Percentiles rank a stretch among this genome's conserved stretches.
phyloP scores from a whole-genome alignment of 2,113 vertebrate genomes.

The Thymallus thymallus region DNA sequence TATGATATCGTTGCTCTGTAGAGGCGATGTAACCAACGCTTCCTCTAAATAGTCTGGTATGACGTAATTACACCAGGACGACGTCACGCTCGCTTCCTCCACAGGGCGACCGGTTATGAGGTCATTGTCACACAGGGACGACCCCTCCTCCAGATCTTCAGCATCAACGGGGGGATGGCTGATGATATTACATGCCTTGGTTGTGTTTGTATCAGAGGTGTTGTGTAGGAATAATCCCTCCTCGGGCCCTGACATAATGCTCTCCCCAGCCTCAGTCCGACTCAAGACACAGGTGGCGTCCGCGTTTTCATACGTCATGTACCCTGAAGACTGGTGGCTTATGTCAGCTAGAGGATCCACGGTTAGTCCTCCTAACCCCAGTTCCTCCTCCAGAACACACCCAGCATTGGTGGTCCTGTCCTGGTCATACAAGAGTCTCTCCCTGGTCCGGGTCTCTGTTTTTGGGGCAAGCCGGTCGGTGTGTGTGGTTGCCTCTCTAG shows the following conservation, averaged over 20 bases:
- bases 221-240: slow-evolving; percentile 47
- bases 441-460: not conserved
- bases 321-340: slow-evolving; percentile 59
- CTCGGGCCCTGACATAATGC: not conserved
- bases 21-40: not conserved
- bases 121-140: slow-evolving; percentile 6
- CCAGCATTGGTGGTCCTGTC: slow-evolving; percentile 28
- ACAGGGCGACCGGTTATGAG: not conserved
- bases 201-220: slow-evolving; percentile 34
- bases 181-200: slow-evolving; percentile 63
- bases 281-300: slow-evolving; percentile 30
- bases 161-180: slow-evolving; percentile 65
- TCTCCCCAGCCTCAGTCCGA: slow-evolving; percentile 8
- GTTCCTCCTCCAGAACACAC: slow-evolving; percentile 16
- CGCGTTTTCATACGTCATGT: slow-evolving; percentile 49
- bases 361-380: slow-evolving; percentile 17
- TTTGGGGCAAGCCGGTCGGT: not conserved
- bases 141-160: slow-evolving; percentile 57
- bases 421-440: slow-evolving; percentile 1
- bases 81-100: slow-evolving; percentile 17
- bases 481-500: not conserved
- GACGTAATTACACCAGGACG: slow-evolving; percentile 26
- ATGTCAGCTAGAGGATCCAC: slow-evolving; percentile 14
- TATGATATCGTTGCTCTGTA: not conserved
- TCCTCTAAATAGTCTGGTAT: not conserved